phyloP scores from a whole-genome alignment of 1,140 invertebrate species.

The Phortica variegata region DNA sequence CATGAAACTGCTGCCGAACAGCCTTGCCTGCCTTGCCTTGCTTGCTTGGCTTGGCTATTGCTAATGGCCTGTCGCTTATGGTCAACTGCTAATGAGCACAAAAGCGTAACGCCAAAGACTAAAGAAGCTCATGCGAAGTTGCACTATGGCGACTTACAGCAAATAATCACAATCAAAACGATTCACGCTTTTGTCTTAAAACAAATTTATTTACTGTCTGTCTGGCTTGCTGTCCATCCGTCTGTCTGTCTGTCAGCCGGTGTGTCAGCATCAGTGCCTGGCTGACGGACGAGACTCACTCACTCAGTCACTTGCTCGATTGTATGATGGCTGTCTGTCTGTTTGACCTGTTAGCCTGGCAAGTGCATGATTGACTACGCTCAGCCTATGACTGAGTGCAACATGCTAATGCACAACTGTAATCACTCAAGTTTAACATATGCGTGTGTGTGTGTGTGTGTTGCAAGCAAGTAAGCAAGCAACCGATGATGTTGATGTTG shows the following conservation, averaged over 20 bases:
- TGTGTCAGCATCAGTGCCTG: too few relatives aligned
- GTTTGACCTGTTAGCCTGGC: too few relatives aligned
- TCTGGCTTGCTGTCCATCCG: too few relatives aligned
- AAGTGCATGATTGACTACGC: neutral
- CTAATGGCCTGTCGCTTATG: conserved; percentile 4
- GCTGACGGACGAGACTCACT: too few relatives aligned
- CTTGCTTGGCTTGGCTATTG: too few relatives aligned
- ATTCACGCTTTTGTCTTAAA: conserved; percentile 41
- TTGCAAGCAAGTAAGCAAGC: too few relatives aligned
- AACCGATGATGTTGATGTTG: too few relatives aligned
- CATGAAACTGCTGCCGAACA: conserved; percentile 1
- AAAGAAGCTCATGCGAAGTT: conserved; percentile 24
- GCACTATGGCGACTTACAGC: too few relatives aligned
- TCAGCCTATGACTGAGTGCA: neutral
- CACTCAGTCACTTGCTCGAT: too few relatives aligned
- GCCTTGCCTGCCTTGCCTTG: conserved; percentile 2
- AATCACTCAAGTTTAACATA: conserved; percentile 25
- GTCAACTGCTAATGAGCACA: conserved; percentile 47
- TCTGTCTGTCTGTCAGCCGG: too few relatives aligned
- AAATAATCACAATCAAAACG: conserved; percentile 11
- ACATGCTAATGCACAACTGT: conserved; percentile 50
- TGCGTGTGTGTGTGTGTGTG: too few relatives aligned
- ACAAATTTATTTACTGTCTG: neutral
- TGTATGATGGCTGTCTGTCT: too few relatives aligned
- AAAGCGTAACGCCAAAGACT: conserved; percentile 47